A percentile compares a stretch with the other conserved stretches of the same genome.
phyloP scores from a whole-genome alignment of 2,113 vertebrate genomes.

The Phrynosoma blainvillii region DNA sequence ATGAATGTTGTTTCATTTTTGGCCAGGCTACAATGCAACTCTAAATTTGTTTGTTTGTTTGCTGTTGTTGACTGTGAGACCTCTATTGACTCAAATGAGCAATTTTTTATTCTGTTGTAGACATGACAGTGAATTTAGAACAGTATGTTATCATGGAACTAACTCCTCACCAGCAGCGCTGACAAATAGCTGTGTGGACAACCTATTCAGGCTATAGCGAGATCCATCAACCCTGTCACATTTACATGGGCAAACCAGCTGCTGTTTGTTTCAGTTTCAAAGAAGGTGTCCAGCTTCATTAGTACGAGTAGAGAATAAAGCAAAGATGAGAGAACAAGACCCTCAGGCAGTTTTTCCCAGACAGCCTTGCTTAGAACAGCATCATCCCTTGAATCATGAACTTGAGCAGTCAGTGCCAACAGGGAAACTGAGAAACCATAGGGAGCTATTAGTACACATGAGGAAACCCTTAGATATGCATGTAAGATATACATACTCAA shows the following conservation, averaged over 20 bases:
- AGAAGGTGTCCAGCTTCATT: conserved; percentile 72
- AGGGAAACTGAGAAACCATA: not conserved
- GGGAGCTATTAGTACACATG: not conserved
- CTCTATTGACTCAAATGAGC: conserved; percentile 66
- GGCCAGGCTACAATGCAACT: conserved; percentile 7
- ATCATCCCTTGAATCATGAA: not conserved
- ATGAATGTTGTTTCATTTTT: conserved; percentile 32
- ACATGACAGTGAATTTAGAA: conserved; percentile 68
- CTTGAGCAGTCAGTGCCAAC: not conserved
- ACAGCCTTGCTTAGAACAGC: conserved; percentile 54
- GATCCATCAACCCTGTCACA: conserved; percentile 74
- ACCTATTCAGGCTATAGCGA: conserved; percentile 70
- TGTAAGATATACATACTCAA: too few species aligned
- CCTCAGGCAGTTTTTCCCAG: conserved; percentile 58
- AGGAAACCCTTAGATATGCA: too few species aligned
- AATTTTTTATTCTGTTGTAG: conserved; percentile 73
- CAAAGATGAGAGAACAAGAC: conserved; percentile 71
- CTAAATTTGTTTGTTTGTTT: conserved; percentile 22
- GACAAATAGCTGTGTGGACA: conserved; percentile 75
- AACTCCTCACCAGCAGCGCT: conserved; percentile 70
- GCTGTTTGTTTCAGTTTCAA: conserved; percentile 69
- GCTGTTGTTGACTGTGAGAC: conserved; percentile 69
- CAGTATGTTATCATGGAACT: conserved; percentile 70
- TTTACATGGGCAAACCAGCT: conserved; percentile 64
- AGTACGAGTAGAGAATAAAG: conserved; percentile 70